Conservation (phyloP, 2,797 vertebrate genomes). For the Tympanoctomys barrerae region DNA sequence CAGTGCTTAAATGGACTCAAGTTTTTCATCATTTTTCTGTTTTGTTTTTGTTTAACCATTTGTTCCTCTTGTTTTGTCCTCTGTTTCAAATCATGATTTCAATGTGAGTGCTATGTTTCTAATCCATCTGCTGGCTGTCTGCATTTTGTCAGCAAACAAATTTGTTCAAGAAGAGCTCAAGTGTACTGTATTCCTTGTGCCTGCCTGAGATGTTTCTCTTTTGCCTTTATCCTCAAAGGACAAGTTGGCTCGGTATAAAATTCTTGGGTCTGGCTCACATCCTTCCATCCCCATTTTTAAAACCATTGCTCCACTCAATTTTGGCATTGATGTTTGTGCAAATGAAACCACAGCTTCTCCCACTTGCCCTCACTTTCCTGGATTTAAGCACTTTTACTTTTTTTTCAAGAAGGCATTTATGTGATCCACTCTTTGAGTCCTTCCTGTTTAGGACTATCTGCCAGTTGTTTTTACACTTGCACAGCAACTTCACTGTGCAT, state of each 20-base stretch:
- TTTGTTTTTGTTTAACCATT: background rate
- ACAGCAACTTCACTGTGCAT: background rate
- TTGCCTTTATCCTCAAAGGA: conserved; percentile 44
- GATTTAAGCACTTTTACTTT: background rate
- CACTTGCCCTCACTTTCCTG: background rate
- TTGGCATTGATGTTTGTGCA: background rate
- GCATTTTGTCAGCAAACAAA: conserved; percentile 38
- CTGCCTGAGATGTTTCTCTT: conserved; percentile 31
- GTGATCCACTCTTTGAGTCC: background rate
- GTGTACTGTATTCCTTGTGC: background rate
- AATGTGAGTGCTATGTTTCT: background rate
- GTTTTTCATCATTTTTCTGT: background rate
- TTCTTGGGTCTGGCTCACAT: background rate
- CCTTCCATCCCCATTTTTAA: background rate
- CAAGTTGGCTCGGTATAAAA: conserved; percentile 51
- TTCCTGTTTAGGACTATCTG: background rate
- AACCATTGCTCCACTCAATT: background rate
- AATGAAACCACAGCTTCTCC: conserved; percentile 11
- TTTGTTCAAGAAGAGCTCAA: conserved; percentile 45
- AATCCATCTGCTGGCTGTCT: background rate
- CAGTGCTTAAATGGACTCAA: background rate
- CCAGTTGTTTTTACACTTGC: background rate
- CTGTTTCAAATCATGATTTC: conserved; percentile 1
- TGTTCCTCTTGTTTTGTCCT: background rate
- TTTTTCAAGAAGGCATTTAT: background rate